Percentiles rank a stretch among this genome's conserved stretches.
Evolutionary conservation across 2,113 vertebrate genomes (phyloP).

Genomic region (Tragelaphus imberbis): DNA sequence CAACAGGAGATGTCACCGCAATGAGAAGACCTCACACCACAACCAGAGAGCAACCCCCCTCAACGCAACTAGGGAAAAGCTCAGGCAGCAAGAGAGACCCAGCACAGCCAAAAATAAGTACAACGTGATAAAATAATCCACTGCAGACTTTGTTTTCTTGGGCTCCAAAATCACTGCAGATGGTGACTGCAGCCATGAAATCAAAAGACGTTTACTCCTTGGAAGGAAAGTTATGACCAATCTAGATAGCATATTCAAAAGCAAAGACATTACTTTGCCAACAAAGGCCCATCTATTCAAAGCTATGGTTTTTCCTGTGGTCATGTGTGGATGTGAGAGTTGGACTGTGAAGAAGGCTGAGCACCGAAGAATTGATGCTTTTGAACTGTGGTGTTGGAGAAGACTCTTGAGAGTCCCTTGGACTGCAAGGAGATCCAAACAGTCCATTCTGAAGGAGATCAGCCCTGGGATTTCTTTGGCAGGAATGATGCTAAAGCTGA

Average conservation of each 20-base stretch:
- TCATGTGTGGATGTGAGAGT: too few relatives aligned
- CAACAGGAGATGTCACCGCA: accelerated
- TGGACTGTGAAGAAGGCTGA: too few relatives aligned
- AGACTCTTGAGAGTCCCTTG: too few relatives aligned
- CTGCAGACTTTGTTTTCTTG: not conserved
- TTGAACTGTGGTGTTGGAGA: too few relatives aligned
- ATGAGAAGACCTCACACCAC: not conserved
- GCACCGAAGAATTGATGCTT: too few relatives aligned
- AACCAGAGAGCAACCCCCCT: not conserved
- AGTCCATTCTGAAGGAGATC: too few relatives aligned
- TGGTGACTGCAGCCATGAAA: not conserved
- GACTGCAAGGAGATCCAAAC: too few relatives aligned
- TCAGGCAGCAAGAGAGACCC: not conserved
- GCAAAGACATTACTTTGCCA: too few relatives aligned
- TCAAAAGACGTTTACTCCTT: not conserved
- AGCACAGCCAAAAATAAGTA: not conserved
- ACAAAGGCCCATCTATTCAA: too few relatives aligned
- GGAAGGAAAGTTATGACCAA: not conserved
- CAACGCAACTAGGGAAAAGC: accelerated
- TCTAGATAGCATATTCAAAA: not conserved
- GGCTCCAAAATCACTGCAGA: not conserved
- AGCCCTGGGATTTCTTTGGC: too few relatives aligned
- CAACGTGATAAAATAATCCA: not conserved
- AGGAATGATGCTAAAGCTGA: too few relatives aligned
- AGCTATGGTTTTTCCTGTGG: too few relatives aligned